Evolutionary conservation across 2,113 vertebrate genomes (phyloP).

Genomic region (Pavo muticus): DNA sequence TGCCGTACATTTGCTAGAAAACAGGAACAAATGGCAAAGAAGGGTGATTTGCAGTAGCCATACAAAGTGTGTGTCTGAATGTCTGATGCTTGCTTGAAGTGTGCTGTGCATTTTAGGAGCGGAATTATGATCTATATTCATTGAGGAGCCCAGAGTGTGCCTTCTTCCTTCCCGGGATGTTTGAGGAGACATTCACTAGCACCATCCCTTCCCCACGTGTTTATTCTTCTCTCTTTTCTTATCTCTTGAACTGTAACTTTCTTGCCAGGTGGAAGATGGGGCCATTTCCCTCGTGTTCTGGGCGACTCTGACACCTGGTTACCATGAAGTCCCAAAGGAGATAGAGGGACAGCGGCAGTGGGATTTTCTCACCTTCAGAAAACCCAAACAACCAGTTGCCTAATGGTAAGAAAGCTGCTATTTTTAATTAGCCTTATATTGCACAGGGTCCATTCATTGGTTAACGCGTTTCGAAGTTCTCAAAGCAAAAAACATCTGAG

Average conservation of each 20-base stretch:
- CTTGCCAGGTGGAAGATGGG: slow-evolving; percentile 72
- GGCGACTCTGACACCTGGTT: slow-evolving; percentile 68
- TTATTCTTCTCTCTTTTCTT: background rate
- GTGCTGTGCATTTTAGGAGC: background rate
- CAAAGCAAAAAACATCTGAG: background rate
- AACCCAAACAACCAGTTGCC: slow-evolving; percentile 41
- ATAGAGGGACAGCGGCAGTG: slow-evolving; percentile 79
- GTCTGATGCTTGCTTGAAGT: too few species aligned
- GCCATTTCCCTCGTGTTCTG: slow-evolving; percentile 28
- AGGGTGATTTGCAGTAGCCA: too few species aligned
- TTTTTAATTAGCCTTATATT: background rate
- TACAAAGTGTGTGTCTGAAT: background rate
- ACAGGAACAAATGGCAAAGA: background rate
- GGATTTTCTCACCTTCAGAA: slow-evolving; percentile 73
- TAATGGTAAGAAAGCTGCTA: slow-evolving; percentile 85
- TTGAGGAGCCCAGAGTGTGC: background rate
- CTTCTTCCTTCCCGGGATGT: background rate
- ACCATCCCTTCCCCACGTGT: too few species aligned
- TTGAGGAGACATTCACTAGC: background rate
- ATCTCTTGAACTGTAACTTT: background rate
- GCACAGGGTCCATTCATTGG: rapidly evolving
- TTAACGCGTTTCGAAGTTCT: background rate
- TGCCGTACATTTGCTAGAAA: background rate
- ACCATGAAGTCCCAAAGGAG: slow-evolving; percentile 84
- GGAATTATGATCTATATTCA: background rate